Evolutionary conservation across 2,797 vertebrate genomes (phyloP), one percentile per base, ranked within the genome.

Genomic region (Psittacula derbiana): DNA sequence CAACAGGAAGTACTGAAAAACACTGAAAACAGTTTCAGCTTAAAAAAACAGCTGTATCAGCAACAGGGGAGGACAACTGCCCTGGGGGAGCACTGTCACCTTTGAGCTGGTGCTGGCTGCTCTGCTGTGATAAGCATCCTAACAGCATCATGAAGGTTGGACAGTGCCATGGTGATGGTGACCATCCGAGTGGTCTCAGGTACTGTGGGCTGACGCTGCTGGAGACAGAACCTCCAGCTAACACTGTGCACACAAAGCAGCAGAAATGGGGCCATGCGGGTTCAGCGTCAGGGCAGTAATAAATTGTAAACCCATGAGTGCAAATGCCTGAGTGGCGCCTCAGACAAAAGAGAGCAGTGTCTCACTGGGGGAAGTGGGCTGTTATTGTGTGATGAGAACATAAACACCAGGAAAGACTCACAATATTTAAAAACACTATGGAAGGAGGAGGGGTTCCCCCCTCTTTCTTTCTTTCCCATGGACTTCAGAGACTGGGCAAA

Each of bases 341-440:
- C 79, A 87, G 67, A 95, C 95, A 95, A 91, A 94, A 88, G 84
- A 40, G 21, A 43, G 65, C 79, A 74, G 64, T 28, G 86, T 80
- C 92, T 94, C 0, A 0, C 75, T 24, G 44, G 8, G 71, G 38
- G 52, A 21, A 87, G 44, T 1, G 2, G 40, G 65, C 52, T 2
- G 0, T 66, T 7, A 5, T 14, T 89, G 62, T 10, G 61, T 5
- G 15, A 84, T 75, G 79, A 55, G 81, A 96, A 92, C 33, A 65
- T 53, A 90, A 95, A 90, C 12, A 15, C 50, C 36, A 46, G 80
- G 73, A 70, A 85, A 69, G 78, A 92, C 72, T 38, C 67, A 66
- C 2, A 1, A 19, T 33, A 70, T 62, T 88, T 64, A n/a, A 76
- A 88, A 73, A 49, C 2, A 2, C 23, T 61, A 61, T 78, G 57